These are phyloP conservation scores for Callipepla californica DNA, from an alignment of 2,113 vertebrate genomes.

Conservation along the genomic window DNA sequence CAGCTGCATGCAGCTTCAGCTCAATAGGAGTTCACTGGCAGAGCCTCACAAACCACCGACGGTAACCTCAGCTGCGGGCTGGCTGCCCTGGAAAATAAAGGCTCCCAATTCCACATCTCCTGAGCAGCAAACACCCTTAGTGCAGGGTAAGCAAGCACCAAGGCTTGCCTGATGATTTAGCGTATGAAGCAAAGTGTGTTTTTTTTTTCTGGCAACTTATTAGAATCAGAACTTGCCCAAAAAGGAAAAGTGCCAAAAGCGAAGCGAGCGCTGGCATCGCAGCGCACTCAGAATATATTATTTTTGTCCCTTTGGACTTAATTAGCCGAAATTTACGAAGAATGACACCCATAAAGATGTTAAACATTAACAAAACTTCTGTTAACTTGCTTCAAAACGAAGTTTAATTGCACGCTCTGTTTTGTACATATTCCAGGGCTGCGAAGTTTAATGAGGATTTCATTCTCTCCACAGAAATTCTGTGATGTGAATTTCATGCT, in stretches of 20 bases:
- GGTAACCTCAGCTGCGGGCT: not conserved
- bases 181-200: not conserved
- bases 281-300: conserved; percentile 62
- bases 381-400: conserved; percentile 48
- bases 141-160: not conserved
- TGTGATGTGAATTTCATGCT: not conserved
- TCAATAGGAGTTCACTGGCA: not conserved
- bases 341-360: conserved; percentile 69
- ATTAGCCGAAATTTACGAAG: conserved; percentile 79
- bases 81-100: not conserved
- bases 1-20: not conserved
- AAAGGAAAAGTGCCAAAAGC: conserved; percentile 46
- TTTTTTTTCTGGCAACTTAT: not conserved
- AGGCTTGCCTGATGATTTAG: not conserved
- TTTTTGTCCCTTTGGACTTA: conserved; percentile 79
- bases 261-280: conserved; percentile 39
- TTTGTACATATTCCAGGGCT: not conserved
- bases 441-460: conserved; percentile 34
- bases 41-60: not conserved
- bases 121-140: not conserved
- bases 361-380: conserved; percentile 72
- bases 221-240: conserved; percentile 9
- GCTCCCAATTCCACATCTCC: not conserved
- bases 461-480: not conserved
- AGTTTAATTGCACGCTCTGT: conserved; percentile 54